Conservation (phyloP, 2,888 invertebrate species). For the Plebejus argus region DNA sequence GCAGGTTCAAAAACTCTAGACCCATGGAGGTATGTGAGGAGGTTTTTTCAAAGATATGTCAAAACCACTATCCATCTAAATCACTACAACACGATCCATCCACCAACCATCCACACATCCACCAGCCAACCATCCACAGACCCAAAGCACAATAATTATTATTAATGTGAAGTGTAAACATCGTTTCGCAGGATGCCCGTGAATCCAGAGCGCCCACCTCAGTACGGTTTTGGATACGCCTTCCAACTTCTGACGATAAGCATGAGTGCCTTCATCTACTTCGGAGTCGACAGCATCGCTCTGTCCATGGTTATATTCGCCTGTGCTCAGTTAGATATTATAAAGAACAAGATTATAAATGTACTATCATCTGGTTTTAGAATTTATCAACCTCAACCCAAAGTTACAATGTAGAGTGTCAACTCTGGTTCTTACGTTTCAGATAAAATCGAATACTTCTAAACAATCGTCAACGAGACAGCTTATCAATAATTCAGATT, state of each 20-base stretch:
- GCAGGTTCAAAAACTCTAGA: constrained; percentile 36
- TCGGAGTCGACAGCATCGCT: constrained; percentile 71
- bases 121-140: too few relatives aligned
- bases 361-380: constrained; percentile 48
- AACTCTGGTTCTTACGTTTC: not conserved
- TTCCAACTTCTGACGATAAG: constrained; percentile 66
- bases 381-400: not conserved
- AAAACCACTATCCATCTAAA: not conserved
- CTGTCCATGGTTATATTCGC: constrained; percentile 68
- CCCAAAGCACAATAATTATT: not conserved
- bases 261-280: constrained; percentile 71
- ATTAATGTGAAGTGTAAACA: not conserved
- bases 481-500: not conserved
- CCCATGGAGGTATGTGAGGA: too few relatives aligned
- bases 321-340: constrained; percentile 68
- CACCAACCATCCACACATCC: not conserved
- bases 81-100: not conserved
- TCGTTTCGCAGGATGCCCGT: constrained; percentile 64
- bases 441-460: not conserved
- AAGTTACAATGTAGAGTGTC: not conserved
- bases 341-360: constrained; percentile 65
- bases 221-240: constrained; percentile 63
- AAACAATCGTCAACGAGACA: not conserved
- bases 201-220: constrained; percentile 52
- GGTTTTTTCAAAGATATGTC: too few relatives aligned